Base-by-base conservation (phyloP, 2,113 vertebrate species). In the Orientallactaga bullata region DNA sequence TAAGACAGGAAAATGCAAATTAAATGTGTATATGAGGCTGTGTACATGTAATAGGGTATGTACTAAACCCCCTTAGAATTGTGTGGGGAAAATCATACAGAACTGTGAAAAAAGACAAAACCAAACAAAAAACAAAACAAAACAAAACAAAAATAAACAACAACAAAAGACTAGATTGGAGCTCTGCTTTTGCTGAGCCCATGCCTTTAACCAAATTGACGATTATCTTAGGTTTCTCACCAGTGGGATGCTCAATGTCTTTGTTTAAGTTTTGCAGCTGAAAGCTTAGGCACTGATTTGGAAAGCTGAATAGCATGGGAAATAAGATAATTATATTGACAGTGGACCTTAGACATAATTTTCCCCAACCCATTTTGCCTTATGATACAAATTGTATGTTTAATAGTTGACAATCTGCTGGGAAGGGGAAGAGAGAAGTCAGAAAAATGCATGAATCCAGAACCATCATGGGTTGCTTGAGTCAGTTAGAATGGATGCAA, bases 291-390 rank as follows among this genome's bases (percentile, higher is more conserved):
- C 58, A 28, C 2, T 65, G 26, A 91, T 39, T 80, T 85, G 42
- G 63, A 9, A 85, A 60, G 66, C 37, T 55, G 65, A 79, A 39
- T 77, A 30, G 66, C 18, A 84, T 24, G 4, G 86, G 88, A 88
- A 88, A 93, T 39, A 74, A 84, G 37, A 66, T 20, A 95, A 78
- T 63, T 79, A 78, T 65, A 90, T 6, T 90, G 92, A 76, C 28
- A 93, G 55, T 47, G 8, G 37, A 8, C 1, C n/a, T 89, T 61
- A 55, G 69, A 85, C 32, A 92, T n/a, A 47, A 90, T 65, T 71
- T 91, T 69, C 5, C 68, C 10, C 47, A 82, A 21, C 4, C 7
- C 0, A 0, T 69, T 94, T 94, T 18, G n/a, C 42, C 4, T 16
- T 90, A 32, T 47, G 71, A 26, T 88, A 55, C 69, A 55, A 91